Conservation (phyloP, 2,797 vertebrate species). For the Scolopax rusticola region DNA sequence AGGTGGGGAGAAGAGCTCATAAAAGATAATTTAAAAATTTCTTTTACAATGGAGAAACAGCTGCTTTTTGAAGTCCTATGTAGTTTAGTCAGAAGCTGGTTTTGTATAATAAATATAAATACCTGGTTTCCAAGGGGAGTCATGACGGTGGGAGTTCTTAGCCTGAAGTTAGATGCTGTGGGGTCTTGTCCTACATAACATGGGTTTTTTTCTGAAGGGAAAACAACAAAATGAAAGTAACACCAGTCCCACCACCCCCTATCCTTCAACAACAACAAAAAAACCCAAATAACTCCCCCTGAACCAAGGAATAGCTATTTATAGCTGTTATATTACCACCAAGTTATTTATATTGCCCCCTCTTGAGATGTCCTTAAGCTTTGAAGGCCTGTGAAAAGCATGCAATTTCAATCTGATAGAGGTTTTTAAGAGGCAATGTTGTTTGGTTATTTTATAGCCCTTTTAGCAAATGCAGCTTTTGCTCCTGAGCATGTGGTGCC, state of each 20-base stretch:
- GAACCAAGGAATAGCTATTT: no score
- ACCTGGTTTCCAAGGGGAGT: background rate
- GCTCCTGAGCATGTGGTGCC: background rate
- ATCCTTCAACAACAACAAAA: no score
- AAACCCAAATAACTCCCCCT: no score
- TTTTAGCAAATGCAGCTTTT: background rate
- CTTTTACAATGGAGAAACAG: no score
- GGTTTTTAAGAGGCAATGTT: background rate
- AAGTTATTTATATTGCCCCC: background rate
- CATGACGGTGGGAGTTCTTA: background rate
- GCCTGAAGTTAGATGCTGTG: background rate
- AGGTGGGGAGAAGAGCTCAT: background rate
- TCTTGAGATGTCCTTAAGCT: background rate
- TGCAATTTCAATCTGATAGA: background rate
- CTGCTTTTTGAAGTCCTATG: background rate
- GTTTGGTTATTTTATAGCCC: background rate
- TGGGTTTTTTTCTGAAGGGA: background rate
- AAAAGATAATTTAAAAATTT: background rate
- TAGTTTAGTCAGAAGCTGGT: background rate
- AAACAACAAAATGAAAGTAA: background rate
- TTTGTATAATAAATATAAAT: background rate
- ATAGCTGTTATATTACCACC: background rate
- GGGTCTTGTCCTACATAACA: background rate
- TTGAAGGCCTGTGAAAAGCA: background rate
- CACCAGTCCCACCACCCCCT: no score